Evolutionary conservation across 2,888 invertebrate species (phyloP).

Genomic region (Orthonychiurus folsomi): DNA sequence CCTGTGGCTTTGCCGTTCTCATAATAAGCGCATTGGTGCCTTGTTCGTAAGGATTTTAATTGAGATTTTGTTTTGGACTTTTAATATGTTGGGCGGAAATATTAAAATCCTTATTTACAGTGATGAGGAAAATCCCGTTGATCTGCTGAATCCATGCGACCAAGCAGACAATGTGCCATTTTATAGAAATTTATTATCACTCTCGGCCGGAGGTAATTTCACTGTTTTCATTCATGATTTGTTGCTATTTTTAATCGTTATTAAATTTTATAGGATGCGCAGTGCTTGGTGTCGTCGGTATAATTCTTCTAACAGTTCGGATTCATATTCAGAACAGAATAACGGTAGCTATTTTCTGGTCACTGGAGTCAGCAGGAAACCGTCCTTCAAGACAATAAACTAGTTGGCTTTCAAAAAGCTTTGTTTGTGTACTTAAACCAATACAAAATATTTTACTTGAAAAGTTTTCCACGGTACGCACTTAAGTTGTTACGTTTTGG

Average conservation of each 20-base stretch:
- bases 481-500: too few species aligned
- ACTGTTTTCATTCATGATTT: slow-evolving; percentile 8
- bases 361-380: too few species aligned
- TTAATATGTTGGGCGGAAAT: slow-evolving; percentile 2
- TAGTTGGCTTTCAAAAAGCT: too few species aligned
- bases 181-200: slow-evolving; percentile 22
- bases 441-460: too few species aligned
- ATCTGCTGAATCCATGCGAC: neutral
- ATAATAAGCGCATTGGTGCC: slow-evolving; percentile 34
- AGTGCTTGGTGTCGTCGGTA: slow-evolving; percentile 25
- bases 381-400: too few species aligned
- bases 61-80: neutral
- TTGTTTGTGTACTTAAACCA: too few species aligned
- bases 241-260: neutral
- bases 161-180: slow-evolving; percentile 11
- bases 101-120: slow-evolving; percentile 8
- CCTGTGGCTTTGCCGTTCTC: slow-evolving; percentile 75
- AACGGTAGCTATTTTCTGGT: too few species aligned
- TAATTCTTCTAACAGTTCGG: slow-evolving; percentile 19
- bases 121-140: slow-evolving; percentile 18
- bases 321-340: slow-evolving; percentile 18
- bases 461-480: too few species aligned
- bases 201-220: slow-evolving; percentile 32
- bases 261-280: slow-evolving; percentile 27
- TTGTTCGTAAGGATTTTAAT: slow-evolving; percentile 30